Evolutionary conservation across 2,888 invertebrate genomes (phyloP), one percentile per base, ranked within the genome.

Genomic region (Pasiphila rectangulata): DNA sequence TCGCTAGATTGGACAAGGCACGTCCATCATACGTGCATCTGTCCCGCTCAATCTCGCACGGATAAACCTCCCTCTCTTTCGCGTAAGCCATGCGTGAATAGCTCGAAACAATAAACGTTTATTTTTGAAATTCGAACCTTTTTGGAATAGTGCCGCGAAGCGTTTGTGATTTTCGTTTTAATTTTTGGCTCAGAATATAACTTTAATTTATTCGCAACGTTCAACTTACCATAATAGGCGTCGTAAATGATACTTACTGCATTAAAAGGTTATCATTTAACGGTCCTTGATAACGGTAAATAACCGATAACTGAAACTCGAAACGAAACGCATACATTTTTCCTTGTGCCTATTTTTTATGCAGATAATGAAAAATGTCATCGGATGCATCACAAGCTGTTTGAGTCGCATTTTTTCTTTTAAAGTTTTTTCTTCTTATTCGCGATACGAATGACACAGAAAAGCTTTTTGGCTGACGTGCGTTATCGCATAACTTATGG

Each of bases 391-490:
- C 78, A 79, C 76, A 72, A 74, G 67, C 65, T 49, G 51, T 41
- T 46, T 49, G 54, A 51, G 59, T 67, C 64, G 54, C 53, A 69
- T 56, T 59, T 54, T 63, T 64, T 63, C 70, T 73, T 71, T 69
- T 61, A 37, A 38, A 24, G 55, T 71, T 72, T 75, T 70, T 69
- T 67, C 64, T 24, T 54, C 70, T 72, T 75, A 70, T 69, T 68
- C 64, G 63, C 51, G 56, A 53, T 58, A 61, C 61, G 67, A 68
- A 67, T 67, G 78, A 88, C 88, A 88, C 85, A 79, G 84, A 86
- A 87, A 88, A 79, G 88, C 88, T 88, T 79, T 87, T 86, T 85
- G 83, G 75, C 73, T 70, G 78, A 73, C 78, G 74, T 57, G 70
- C 70, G 77, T 84, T 87, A 87, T 85, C 87, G 75, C 61, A 63